Evolutionary conservation across 64 coral and sea anemone genomes (phyloP), one percentile per base, ranked within the genome.

Genomic region (Actinia tenebrosa): DNA sequence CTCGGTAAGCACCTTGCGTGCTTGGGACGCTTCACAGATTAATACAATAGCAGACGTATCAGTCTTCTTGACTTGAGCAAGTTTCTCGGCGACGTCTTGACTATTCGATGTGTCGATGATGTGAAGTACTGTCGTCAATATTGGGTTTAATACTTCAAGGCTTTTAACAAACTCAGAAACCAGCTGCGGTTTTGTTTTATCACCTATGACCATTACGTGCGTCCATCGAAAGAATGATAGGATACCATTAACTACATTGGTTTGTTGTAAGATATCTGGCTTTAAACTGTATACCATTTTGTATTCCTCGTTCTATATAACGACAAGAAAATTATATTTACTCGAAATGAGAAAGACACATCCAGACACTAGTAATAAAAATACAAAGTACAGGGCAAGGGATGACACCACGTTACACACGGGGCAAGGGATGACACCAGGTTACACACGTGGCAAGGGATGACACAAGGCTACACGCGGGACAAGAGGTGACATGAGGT

Each of bases 231-330:
- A 62, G 60, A 62, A 84, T 13, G 16, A 15, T 10, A 56, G 16
- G 14, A 62, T 60, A 84, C 56, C 55, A 26, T 25, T 60, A 56
- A 84, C 25, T 45, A 60, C 25, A 60, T 16, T 60, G n/a, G 22
- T 56, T 56, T 88, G 87, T 14, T 88, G 64, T 13, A 5, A 77
- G 16, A 78, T 61, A 26, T 56, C 58, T 23, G 87, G 87, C 16
- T 59, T 64, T 20, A 88, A 59, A 44, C 56, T 80, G 50, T 79
- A 60, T 43, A 79, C 72, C 27, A 50, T 79, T 22, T 55, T 42
- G 77, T 25, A 88, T 77, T 80, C 71, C 15, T 58, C 26, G 23
- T 80, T 44, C 87, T 79, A 44, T 37, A 37, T 18, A 52, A 45
- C 13, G 56, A 58, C 56, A 58, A 11, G 13, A 58, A 16, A 11